Conservation (phyloP, 2,888 invertebrate genomes). For the Diabrotica balteata region DNA sequence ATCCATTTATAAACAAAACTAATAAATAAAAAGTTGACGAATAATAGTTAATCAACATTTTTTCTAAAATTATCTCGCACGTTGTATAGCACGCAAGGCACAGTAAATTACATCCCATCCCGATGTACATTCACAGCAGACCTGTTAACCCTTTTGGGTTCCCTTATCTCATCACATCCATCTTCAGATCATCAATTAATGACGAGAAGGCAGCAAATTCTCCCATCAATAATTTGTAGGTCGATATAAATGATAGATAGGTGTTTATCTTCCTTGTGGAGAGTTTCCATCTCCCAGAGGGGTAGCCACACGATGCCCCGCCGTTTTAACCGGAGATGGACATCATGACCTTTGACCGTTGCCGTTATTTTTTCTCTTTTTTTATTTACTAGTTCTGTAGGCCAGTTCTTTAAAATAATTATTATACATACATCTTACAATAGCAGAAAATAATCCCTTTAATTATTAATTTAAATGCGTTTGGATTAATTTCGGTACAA, state of each 20-base stretch:
- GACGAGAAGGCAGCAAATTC: constrained; percentile 24
- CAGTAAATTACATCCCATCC: too few species aligned
- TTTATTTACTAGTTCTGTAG: constrained; percentile 1
- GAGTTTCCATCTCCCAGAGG: constrained; percentile 38
- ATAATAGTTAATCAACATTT: too few species aligned
- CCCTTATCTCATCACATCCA: constrained; percentile 20
- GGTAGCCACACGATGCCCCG: constrained; percentile 38
- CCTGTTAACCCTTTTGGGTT: constrained; percentile 19
- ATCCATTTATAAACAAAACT: too few species aligned
- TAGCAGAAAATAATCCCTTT: too few species aligned
- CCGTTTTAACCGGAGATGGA: constrained; percentile 32
- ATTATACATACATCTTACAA: too few species aligned
- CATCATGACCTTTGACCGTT: constrained; percentile 34
- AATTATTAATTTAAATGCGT: too few species aligned
- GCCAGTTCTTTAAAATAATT: not conserved
- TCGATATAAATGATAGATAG: constrained; percentile 44
- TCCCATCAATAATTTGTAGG: constrained; percentile 38
- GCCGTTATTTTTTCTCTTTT: constrained; percentile 11
- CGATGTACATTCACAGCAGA: not conserved
- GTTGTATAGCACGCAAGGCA: too few species aligned
- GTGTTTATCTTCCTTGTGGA: constrained; percentile 41
- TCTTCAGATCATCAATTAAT: constrained; percentile 26
- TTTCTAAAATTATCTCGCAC: too few species aligned
- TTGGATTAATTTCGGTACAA: too few species aligned
- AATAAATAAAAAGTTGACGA: too few species aligned